Evolutionary conservation across 2,113 vertebrate genomes (phyloP), one percentile per base, ranked within the genome.

Genomic region (Octodon degus): DNA sequence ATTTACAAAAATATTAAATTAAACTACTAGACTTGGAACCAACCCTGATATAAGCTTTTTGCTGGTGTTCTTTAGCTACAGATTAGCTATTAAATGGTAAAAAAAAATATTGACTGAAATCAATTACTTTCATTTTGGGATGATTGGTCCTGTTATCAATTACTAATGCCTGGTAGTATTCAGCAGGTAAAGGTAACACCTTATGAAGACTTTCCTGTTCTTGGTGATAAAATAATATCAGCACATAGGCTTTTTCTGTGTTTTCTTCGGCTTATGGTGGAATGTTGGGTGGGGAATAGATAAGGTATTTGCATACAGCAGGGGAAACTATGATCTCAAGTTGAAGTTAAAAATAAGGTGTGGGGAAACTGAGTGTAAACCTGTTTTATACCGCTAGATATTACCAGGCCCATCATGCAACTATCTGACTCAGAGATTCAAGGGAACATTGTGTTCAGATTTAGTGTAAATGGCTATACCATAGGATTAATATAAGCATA

Each of bases 51-150:
- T 0, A 20, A 32, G 16, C 14, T 72, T 88, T 96, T 80, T 82
- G 47, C 32, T 58, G 80, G 58, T 68, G 25, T 0, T 37, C 76
- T 92, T 91, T 93, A 68, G 74, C 63, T 91, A 86, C 8, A 85
- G 50, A 62, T 43, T 53, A 88, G 72, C 27, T 53, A 17, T 25
- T 86, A 77, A 94, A 50, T 88, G 27, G 25, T 92, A 3, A 76
- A 81, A 89, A 89, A 65, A 65, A 92, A 93, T 50, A 50, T 43
- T 93, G 86, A 96, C 14, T 50, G 27, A 93, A 90, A 65, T 47
- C 40, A 87, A 4, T 77, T 3, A n/a, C 12, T 91, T 85, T 37
- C 62, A 79, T 86, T 90, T 96, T 92, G 43, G 27, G 94, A 85
- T 92, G 62, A 84, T 63, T 82, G 8, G 50, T 91, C 72, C 63